Evolutionary conservation across 2,797 vertebrate species (phyloP), one percentile per base, ranked within the genome.

Genomic region (Thunnus albacares): DNA sequence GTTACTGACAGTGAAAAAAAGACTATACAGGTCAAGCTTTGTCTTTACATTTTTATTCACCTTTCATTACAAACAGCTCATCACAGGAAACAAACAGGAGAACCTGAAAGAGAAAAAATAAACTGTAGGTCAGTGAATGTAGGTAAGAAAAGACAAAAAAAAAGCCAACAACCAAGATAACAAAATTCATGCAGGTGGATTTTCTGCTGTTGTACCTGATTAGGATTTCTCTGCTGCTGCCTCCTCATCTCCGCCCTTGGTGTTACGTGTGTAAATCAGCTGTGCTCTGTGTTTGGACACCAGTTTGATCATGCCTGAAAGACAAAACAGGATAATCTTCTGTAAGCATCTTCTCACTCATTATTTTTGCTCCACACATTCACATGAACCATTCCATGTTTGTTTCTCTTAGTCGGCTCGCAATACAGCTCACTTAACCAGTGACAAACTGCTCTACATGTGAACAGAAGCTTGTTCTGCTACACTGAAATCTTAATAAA

Each of bases 251-350:
- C 96, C 96, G 1, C 97, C 98, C 92, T 99, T 99, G 2, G 97
- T 99, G 93, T 98, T 99, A 26, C 97, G 96, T 22, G 97, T 99
- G 84, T 98, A 98, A 87, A 99, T 98, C 51, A 98, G 96, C 59
- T 98, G 97, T 4, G 97, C 97, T 94, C 98, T 96, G 94, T 98
- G 98, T 93, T 98, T 98, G 83, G 97, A 98, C 83, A 98, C 97
- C 71, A 99, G 89, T 57, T 98, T 99, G 94, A 98, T 99, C 94
- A 98, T 95, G 61, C 98, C 98, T 98, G 75, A 8, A 75, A 86
- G 49, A 76, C 18, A 85, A 79, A 72, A 60, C 0, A 30, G 4
- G 2, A 56, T 3, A n/a, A 56, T 12, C 9, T 56, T 74, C 12
- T 0, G 2, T 82, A 24, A 84, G 41, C 14, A 22, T 17, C 14